A percentile compares a stretch with the other conserved stretches of the same genome.
Conservation (phyloP, 2,797 vertebrate species). For the Ispidina picta region DNA sequence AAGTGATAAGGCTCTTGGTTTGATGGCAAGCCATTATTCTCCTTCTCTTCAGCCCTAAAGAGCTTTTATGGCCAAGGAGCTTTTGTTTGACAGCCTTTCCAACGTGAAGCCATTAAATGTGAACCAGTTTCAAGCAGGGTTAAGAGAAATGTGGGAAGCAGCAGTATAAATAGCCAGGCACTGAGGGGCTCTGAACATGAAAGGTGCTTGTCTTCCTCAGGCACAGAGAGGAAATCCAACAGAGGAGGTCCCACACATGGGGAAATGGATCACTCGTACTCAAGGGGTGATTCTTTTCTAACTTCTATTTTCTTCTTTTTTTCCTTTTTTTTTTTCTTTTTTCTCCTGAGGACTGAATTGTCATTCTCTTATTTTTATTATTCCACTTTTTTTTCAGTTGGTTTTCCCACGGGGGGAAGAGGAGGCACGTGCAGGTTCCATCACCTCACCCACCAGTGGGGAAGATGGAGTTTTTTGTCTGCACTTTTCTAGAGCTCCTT, state of each 20-base stretch:
- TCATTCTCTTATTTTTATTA: background rate
- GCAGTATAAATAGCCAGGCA: background rate
- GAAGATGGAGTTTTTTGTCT: background rate
- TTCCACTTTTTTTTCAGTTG: background rate
- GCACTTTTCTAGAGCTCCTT: background rate
- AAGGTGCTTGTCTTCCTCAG: background rate
- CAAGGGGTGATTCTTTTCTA: background rate
- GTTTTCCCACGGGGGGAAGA: background rate
- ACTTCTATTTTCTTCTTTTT: background rate
- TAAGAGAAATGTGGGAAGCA: background rate
- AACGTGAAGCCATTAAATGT: background rate
- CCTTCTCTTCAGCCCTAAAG: background rate
- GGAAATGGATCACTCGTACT: background rate
- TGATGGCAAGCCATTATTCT: background rate
- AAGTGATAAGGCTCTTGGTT: background rate
- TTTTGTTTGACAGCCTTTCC: background rate
- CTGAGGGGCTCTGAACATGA: background rate
- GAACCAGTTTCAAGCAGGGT: background rate
- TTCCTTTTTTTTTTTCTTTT: background rate
- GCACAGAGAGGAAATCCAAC: rapidly evolving
- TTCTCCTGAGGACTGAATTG: background rate
- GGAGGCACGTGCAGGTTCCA: background rate
- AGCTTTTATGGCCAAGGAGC: background rate
- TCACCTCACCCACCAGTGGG: background rate
- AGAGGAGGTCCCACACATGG: rapidly evolving